Conservation (phyloP, 2,797 vertebrate species). For the Crenichthys baileyi region DNA sequence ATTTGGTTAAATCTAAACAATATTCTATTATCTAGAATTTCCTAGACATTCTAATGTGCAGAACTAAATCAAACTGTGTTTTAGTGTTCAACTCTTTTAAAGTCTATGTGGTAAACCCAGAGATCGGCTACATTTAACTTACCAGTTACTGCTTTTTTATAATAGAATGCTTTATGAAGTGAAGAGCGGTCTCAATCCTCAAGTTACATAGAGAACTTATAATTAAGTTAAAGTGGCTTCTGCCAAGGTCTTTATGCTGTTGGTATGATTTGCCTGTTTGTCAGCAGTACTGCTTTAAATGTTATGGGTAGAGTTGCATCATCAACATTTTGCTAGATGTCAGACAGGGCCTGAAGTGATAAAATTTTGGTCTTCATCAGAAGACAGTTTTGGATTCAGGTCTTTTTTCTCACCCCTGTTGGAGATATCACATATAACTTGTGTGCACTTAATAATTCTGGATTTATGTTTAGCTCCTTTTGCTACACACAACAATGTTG, state of each 20-base stretch:
- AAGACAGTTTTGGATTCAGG: background rate
- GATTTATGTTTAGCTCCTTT: background rate
- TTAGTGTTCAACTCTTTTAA: background rate
- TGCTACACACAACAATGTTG: background rate
- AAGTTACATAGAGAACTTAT: background rate
- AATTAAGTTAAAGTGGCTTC: background rate
- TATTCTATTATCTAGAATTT: background rate
- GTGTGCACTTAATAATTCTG: background rate
- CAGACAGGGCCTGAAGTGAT: background rate
- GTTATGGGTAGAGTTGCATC: too few species aligned
- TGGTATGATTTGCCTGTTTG: background rate
- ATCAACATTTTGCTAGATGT: slow-evolving; percentile 8
- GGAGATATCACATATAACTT: background rate
- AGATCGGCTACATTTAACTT: background rate
- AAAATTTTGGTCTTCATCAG: background rate
- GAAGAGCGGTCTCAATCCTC: background rate
- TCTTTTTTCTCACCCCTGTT: background rate
- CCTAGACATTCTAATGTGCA: background rate
- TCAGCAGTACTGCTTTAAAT: background rate
- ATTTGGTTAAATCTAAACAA: background rate
- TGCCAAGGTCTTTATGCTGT: background rate
- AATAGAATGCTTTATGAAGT: background rate
- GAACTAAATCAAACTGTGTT: background rate
- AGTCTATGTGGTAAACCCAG: background rate
- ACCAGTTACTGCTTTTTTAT: background rate